Conservation (phyloP, 2,797 vertebrate species). For the Rachycentron canadum region DNA sequence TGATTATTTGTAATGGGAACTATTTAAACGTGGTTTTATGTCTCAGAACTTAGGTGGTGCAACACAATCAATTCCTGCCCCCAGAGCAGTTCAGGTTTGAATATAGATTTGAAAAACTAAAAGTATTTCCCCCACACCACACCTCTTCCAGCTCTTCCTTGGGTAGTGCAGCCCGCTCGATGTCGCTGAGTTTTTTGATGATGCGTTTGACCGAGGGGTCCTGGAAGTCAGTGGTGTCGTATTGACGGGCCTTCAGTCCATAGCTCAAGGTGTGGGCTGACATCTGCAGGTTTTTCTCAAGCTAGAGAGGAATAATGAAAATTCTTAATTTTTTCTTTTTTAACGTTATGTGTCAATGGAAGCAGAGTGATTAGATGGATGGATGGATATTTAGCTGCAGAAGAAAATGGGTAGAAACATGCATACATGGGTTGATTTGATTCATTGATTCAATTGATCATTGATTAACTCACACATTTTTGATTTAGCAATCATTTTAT, state of each 20-base stretch:
- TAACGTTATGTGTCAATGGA: not conserved
- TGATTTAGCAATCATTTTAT: conserved; percentile 35
- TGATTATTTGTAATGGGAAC: too few species aligned
- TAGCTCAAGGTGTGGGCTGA: conserved; percentile 91
- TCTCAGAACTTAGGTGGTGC: not conserved
- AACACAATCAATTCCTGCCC: not conserved
- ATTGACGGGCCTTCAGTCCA: conserved; percentile 87
- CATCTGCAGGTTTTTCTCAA: conserved; percentile 91
- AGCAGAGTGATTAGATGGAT: not conserved
- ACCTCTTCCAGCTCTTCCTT: conserved; percentile 90
- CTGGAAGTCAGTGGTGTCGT: conserved; percentile 92
- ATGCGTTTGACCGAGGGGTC: conserved; percentile 87
- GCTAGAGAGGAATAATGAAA: conserved; percentile 77
- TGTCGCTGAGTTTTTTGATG: conserved; percentile 92
- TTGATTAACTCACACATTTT: conserved; percentile 41
- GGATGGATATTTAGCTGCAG: too few species aligned
- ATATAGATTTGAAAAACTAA: not conserved
- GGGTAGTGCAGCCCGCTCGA: conserved; percentile 91
- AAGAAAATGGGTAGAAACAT: conserved; percentile 1
- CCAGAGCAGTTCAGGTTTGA: conserved; percentile 4
- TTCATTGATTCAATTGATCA: not conserved
- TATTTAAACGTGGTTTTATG: not conserved
- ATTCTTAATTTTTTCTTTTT: not conserved
- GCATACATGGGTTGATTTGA: conserved; percentile 13
- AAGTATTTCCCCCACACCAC: conserved; percentile 83